Percentiles rank a stretch among this genome's conserved stretches.
These are phyloP conservation scores for Xestia ashworthii DNA, from an alignment of 2,888 invertebrate species.

Conservation along the genomic window DNA sequence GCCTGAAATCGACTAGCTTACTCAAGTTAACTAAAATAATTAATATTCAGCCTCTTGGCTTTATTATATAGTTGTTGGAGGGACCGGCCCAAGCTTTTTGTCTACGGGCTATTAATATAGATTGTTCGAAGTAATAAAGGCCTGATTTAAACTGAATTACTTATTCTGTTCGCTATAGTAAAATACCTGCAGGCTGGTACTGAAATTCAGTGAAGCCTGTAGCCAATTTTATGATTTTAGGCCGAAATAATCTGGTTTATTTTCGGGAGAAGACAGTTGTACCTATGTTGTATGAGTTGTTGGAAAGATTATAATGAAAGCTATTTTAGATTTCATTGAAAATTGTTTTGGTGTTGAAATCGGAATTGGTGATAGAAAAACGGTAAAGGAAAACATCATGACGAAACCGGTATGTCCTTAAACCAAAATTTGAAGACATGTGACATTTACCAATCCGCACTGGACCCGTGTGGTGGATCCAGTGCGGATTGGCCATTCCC, in stretches of 20 bases:
- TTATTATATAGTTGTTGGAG: slow-evolving; percentile 44
- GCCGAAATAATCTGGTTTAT: slow-evolving; percentile 16
- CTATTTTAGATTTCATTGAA: background rate
- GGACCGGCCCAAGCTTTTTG: slow-evolving; percentile 54
- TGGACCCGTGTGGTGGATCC: too few relatives aligned
- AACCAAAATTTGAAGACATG: too few relatives aligned
- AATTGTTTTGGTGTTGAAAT: background rate
- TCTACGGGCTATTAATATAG: slow-evolving; percentile 50
- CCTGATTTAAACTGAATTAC: slow-evolving; percentile 49
- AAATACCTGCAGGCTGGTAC: slow-evolving; percentile 36
- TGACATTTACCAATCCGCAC: too few relatives aligned
- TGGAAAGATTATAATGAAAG: background rate
- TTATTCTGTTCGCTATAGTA: slow-evolving; percentile 36
- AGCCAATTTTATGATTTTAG: slow-evolving; percentile 18
- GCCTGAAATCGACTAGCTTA: slow-evolving; percentile 48
- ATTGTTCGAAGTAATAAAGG: slow-evolving; percentile 42
- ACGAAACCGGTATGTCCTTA: too few relatives aligned
- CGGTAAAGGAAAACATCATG: too few relatives aligned
- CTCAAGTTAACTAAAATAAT: slow-evolving; percentile 60
- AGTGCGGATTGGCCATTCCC: too few relatives aligned
- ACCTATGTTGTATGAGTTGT: background rate
- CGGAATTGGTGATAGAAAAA: too few relatives aligned
- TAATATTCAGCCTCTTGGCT: slow-evolving; percentile 61
- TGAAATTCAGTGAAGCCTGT: slow-evolving; percentile 24
- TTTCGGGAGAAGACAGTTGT: background rate